phyloP scores from a whole-genome alignment of 2,113 vertebrate genomes.

The Callithrix jacchus region DNA sequence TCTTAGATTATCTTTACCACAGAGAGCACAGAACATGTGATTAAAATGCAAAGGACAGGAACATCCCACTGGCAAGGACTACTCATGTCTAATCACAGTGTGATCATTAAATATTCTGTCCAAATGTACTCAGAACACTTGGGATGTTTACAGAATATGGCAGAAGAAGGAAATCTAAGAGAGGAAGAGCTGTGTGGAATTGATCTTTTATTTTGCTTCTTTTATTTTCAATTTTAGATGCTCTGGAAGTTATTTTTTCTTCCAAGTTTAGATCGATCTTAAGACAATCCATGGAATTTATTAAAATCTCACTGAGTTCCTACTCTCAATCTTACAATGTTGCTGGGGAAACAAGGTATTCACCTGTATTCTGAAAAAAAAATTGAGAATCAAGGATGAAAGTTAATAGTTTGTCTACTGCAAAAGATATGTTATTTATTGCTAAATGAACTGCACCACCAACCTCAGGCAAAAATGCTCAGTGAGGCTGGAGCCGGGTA shows the following conservation, averaged over 20 bases:
- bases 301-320: neutral
- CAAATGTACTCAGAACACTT: neutral
- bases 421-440: neutral
- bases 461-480: neutral
- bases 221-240: neutral
- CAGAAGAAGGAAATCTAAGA: neutral
- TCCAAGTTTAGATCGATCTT: neutral
- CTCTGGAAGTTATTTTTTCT: neutral
- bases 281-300: neutral
- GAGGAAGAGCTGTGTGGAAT: neutral
- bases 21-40: slow-evolving; percentile 25
- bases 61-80: neutral
- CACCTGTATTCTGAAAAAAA: neutral
- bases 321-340: neutral
- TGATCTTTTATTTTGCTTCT: neutral
- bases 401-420: neutral
- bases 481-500: neutral
- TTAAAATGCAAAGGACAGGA: neutral
- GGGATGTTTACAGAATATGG: neutral
- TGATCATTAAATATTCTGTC: neutral
- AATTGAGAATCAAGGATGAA: neutral
- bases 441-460: neutral
- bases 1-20: neutral
- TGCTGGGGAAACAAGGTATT: neutral
- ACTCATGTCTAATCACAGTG: neutral